These are phyloP conservation scores for Ceratoteleas bidentatus DNA, from an alignment of 1,140 invertebrate species.

Conservation along the genomic window DNA sequence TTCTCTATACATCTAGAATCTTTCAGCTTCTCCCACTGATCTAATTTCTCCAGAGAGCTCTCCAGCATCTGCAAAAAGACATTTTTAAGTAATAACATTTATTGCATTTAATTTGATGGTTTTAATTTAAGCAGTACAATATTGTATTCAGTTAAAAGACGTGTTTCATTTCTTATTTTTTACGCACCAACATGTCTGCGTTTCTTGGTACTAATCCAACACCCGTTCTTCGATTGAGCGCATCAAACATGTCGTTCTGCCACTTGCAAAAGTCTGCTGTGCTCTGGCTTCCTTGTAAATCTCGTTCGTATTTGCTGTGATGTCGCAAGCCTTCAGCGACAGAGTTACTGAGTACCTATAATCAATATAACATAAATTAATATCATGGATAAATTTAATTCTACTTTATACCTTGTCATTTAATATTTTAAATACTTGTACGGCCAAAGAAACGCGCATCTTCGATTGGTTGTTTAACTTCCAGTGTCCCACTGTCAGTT, in stretches of 20 bases:
- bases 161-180: background rate
- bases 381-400: too few species aligned
- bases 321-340: background rate
- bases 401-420: constrained; percentile 3
- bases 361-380: background rate
- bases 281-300: background rate
- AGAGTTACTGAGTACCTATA: constrained; percentile 13
- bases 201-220: constrained; percentile 6
- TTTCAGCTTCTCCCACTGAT: constrained; percentile 48
- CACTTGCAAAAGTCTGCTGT: constrained; percentile 17
- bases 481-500: constrained; percentile 25
- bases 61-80: constrained; percentile 22
- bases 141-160: background rate
- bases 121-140: background rate
- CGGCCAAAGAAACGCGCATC: constrained; percentile 49
- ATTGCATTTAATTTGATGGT: background rate
- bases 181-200: constrained; percentile 2
- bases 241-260: constrained; percentile 5
- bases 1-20: background rate
- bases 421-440: constrained; percentile 29
- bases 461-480: constrained; percentile 25
- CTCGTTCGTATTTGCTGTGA: background rate
- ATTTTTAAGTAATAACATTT: background rate
- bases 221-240: constrained; percentile 2
- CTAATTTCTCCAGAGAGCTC: constrained; percentile 40